Base-by-base conservation (phyloP, 2,797 vertebrate genomes). In the Gorsachius magnificus region DNA sequence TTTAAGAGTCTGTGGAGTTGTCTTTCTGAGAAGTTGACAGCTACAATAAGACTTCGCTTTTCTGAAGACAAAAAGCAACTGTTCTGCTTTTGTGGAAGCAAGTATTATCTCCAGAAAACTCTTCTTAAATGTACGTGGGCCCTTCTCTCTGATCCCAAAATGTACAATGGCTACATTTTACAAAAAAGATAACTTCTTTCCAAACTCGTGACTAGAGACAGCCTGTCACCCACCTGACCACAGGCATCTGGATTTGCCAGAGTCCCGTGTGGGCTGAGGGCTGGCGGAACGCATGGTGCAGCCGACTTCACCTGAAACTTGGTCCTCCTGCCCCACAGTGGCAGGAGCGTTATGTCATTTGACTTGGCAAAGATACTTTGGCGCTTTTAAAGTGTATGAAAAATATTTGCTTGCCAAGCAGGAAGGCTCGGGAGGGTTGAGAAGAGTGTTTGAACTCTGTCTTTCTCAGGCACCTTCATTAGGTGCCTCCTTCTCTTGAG, bases 1-100 rank as follows among this genome's bases (percentile, higher is more conserved):
- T 76, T 33, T 29, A 22, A 36, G 31, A 86, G 46, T 72, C 58
- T 86, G 38, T 69, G 43, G 58, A 86, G 41, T 48, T 94, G n/a
- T 63, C 35, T 79, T 80, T 77, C 63, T 61, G 35, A 66, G 75
- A 85, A 81, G 56, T 45, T 90, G 70, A 76, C 31, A 87, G 41
- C 57, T 66, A 88, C 77, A 93, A 82, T 35, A 83, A 83, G 80
- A 35, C 54, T 86, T 83, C 1, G 4, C 29, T 86, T 87, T 36
- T 90, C 51, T 77, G 69, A 83, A 89, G 58, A 95, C 89, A 96
- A 90, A 94, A 95, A 93, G 58, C 83, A 89, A 93, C 86, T 93
- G 76, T 96, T 96, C 71, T 87, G 64, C 43, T 90, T 77, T 83
- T 80, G 83, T 95, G 51, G 74, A 79, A 94, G 38, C 25, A 72